These are phyloP conservation scores for Hippasteria phrygiana DNA, from an alignment of 53 echinoderm and acorn worm species.

Conservation along the genomic window DNA sequence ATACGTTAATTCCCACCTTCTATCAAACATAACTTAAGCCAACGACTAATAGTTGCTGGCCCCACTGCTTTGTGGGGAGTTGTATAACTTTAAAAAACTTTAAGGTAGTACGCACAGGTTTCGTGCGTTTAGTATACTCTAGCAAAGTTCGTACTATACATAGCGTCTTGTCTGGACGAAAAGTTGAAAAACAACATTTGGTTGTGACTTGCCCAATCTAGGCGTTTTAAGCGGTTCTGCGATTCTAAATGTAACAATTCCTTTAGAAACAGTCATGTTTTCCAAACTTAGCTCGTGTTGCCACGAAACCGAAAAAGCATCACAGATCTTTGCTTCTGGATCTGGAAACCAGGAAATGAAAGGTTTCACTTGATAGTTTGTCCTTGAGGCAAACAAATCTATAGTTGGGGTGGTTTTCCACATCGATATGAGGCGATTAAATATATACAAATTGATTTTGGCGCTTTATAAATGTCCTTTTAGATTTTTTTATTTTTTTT, in stretches of 20 bases:
- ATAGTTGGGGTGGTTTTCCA: too few species aligned
- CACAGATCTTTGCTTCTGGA: too few species aligned
- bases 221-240: background rate
- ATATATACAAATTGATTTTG: too few species aligned
- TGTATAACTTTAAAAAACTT: background rate
- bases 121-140: conserved; percentile 11
- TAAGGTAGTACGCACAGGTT: background rate
- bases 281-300: background rate
- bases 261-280: too few species aligned
- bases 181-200: background rate
- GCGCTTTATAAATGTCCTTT: too few species aligned
- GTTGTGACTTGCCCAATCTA: background rate
- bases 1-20: conserved; percentile 1
- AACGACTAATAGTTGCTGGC: background rate
- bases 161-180: background rate
- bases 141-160: conserved; percentile 3
- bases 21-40: background rate
- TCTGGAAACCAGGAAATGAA: too few species aligned
- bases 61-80: background rate
- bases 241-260: background rate
- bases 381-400: too few species aligned
- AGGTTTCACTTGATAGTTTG: too few species aligned
- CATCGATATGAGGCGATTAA: too few species aligned
- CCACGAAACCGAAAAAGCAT: too few species aligned
- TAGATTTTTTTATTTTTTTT: too few species aligned